phyloP scores from a whole-genome alignment of 2,113 vertebrate species.

The Cairina moschata region DNA sequence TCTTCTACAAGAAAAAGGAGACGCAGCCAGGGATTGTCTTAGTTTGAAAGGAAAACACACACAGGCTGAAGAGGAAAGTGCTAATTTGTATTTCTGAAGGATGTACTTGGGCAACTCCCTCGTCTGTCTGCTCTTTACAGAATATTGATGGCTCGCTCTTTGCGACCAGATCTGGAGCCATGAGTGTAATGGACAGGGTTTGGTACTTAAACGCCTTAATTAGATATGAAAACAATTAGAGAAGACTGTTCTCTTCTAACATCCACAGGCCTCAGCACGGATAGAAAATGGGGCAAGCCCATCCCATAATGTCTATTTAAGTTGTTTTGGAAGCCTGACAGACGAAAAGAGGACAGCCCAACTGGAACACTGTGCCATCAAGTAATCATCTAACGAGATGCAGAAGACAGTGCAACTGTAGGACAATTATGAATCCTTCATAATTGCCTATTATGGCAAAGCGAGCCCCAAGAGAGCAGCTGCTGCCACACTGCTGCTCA shows the following conservation, averaged over 20 bases:
- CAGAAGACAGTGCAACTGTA: not conserved
- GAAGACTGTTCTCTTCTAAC: not conserved
- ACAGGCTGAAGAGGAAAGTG: not conserved
- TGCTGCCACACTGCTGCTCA: not conserved
- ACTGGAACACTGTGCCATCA: not conserved
- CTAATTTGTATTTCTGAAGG: not conserved
- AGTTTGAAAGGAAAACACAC: not conserved
- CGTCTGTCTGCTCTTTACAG: not conserved
- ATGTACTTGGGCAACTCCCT: not conserved
- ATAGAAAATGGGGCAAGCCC: not conserved
- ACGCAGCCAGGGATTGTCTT: not conserved
- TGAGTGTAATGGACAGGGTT: not conserved
- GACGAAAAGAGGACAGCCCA: not conserved
- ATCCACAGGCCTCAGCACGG: not conserved
- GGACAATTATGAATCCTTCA: not conserved
- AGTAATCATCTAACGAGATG: not conserved
- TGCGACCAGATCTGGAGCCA: not conserved
- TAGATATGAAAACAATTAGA: conserved; percentile 34
- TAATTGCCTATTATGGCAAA: not conserved
- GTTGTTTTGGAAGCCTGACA: not conserved
- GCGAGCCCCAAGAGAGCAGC: not conserved
- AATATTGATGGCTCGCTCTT: not conserved
- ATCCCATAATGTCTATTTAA: not conserved
- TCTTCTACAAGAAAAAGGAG: not conserved
- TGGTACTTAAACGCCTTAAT: conserved; percentile 9